Evolutionary conservation across 2,113 vertebrate genomes (phyloP), one percentile per base, ranked within the genome.

Genomic region (Pholis gunnellus): DNA sequence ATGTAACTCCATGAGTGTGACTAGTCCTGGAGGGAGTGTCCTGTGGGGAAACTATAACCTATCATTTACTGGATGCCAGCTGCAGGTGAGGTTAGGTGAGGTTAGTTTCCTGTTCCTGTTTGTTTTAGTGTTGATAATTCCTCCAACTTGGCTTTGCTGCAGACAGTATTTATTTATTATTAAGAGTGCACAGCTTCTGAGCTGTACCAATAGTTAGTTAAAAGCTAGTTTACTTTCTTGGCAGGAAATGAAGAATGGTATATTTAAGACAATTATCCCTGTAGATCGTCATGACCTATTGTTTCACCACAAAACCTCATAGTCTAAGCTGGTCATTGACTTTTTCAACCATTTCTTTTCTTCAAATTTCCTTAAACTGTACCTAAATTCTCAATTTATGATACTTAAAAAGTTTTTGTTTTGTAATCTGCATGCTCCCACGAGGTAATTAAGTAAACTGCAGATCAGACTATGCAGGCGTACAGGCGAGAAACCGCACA

Each of bases 61-160:
- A 13, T 7, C 11, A n/a, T 54, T 52, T 40, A 63, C 68, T 34
- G 11, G 25, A 25, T 46, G 18, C 5, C 14, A 56, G 20, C 20
- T 46, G 61, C 50, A 67, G 22, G 3, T 59, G 29, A 46, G 46
- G 59, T 54, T 42, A n/a, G 44, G 44, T 17, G 4, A 25, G n/a
- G n/a, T n/a, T n/a, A n/a, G 22, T 22, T 81, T 81, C 70, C 40
- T 59, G 78, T 59, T 36, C 22, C 9, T 25, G 22, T 46, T 40
- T 27, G 20, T 31, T 66, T 29, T 10, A 10, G 27, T 14, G 1
- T 3, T 34, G 46, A 68, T 6, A 27, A 9, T 38, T 22, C 38
- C 5, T 44, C 11, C 44, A 1, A 13, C 52, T 9, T 54, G 15
- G 5, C 40, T 40, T 14, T 40, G 14, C 72, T 36, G 29, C 20